phyloP scores from a whole-genome alignment of 2,797 vertebrate genomes.

The Pantherophis vulpinus region DNA sequence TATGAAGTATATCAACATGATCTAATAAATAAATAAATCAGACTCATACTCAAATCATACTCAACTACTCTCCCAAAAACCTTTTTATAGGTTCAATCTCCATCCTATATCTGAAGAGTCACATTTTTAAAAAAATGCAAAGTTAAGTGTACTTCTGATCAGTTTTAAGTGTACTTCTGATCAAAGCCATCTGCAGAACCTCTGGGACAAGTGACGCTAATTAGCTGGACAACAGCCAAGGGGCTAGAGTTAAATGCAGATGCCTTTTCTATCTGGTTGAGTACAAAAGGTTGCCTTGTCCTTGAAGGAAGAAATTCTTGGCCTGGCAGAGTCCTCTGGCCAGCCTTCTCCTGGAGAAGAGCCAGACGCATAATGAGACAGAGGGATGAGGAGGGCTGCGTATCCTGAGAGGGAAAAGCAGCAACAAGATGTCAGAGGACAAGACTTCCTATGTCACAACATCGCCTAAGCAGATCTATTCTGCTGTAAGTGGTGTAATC shows the following conservation, averaged over 20 bases:
- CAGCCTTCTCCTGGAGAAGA: neutral
- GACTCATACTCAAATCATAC: neutral
- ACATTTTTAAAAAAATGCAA: neutral
- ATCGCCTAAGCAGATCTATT: neutral
- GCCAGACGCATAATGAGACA: neutral
- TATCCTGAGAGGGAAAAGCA: neutral
- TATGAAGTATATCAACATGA: neutral
- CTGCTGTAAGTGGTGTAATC: neutral
- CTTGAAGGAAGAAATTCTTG: neutral
- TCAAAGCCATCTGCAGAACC: neutral
- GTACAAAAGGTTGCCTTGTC: neutral
- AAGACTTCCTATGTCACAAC: neutral
- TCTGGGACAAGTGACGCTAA: neutral
- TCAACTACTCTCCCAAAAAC: neutral
- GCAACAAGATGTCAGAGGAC: neutral
- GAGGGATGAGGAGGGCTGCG: neutral
- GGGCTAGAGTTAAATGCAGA: neutral
- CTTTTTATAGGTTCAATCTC: neutral
- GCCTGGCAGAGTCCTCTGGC: neutral
- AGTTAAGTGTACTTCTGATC: neutral
- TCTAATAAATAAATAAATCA: neutral
- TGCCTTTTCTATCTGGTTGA: neutral
- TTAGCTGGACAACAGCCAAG: neutral
- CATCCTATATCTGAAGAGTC: neutral
- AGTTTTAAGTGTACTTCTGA: neutral